phyloP scores from a whole-genome alignment of 2,888 invertebrate genomes.

The Folsomia manolachei region DNA sequence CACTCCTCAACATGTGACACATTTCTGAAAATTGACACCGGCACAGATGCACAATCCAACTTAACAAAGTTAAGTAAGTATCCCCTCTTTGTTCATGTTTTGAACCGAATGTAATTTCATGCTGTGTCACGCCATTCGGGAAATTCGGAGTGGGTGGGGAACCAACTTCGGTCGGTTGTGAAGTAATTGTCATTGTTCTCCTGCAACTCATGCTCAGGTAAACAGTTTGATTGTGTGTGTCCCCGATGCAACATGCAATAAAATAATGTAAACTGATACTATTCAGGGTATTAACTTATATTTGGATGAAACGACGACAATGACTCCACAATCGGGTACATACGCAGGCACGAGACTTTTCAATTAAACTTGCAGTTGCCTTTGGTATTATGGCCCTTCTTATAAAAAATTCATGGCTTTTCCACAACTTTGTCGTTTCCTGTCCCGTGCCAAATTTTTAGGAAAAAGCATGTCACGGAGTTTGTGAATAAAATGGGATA shows the following conservation, averaged over 20 bases:
- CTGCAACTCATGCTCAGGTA: not conserved
- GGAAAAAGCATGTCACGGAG: not conserved
- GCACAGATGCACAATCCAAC: slow-evolving; percentile 16
- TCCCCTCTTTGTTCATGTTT: not conserved
- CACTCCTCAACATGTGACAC: slow-evolving; percentile 13
- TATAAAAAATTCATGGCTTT: too few relatives aligned
- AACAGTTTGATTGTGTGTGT: not conserved
- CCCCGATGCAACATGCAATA: too few relatives aligned
- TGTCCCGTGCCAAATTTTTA: not conserved
- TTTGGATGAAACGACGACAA: too few relatives aligned
- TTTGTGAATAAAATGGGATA: not conserved
- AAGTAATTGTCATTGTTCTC: not conserved
- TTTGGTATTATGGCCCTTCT: too few relatives aligned
- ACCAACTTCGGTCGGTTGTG: too few relatives aligned
- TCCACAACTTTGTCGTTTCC: not conserved
- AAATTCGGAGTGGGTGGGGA: not conserved
- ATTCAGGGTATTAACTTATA: too few relatives aligned
- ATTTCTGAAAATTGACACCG: slow-evolving; percentile 14
- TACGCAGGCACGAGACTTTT: not conserved
- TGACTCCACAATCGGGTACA: slow-evolving; percentile 9
- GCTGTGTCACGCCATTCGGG: not conserved
- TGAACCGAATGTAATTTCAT: slow-evolving; percentile 8
- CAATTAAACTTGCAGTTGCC: not conserved
- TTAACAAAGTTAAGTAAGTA: not conserved
- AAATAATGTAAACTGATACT: not conserved